These are phyloP conservation scores for Chelonoidis abingdonii DNA, from an alignment of 2,113 vertebrate species.

Conservation along the genomic window DNA sequence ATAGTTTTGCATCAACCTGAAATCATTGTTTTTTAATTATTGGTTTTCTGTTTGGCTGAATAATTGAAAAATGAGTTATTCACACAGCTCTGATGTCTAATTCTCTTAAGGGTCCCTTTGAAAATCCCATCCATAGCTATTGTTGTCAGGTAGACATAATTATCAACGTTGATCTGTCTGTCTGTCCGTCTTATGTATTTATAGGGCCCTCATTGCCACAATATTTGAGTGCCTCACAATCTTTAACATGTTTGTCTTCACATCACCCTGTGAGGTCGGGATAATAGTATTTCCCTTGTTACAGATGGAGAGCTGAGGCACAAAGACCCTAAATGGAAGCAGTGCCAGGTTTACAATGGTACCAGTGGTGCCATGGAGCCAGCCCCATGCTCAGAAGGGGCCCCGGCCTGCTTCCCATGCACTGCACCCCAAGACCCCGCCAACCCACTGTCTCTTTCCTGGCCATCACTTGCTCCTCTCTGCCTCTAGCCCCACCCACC, in stretches of 20 bases:
- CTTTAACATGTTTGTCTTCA: background rate
- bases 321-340: background rate
- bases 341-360: no score
- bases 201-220: background rate
- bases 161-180: fast-evolving
- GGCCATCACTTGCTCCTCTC: no score
- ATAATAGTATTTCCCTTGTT: background rate
- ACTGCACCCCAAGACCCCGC: no score
- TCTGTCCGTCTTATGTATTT: background rate
- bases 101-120: background rate
- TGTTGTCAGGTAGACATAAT: background rate
- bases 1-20: background rate
- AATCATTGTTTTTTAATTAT: background rate
- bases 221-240: background rate
- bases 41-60: background rate
- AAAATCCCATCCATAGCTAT: background rate
- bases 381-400: no score
- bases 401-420: no score
- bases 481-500: no score
- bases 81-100: no score
- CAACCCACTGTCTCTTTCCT: no score
- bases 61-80: no score
- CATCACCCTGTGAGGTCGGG: background rate
- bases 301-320: background rate
- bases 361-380: no score